phyloP scores from a whole-genome alignment of 2,113 vertebrate genomes.

The Anguilla japonica region DNA sequence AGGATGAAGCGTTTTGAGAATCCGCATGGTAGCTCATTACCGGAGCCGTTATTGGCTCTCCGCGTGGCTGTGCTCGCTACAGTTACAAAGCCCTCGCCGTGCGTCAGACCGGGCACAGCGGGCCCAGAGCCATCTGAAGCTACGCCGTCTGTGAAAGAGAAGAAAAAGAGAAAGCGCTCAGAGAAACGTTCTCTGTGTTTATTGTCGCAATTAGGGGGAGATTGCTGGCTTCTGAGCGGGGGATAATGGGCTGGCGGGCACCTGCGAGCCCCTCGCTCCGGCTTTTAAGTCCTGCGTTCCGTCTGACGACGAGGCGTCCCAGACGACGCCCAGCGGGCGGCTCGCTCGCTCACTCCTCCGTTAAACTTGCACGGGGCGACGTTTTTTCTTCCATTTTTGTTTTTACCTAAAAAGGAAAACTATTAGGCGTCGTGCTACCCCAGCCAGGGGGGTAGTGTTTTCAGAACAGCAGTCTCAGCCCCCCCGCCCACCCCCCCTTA shows the following conservation, averaged over 20 bases:
- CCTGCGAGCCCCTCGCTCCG: conserved; percentile 46
- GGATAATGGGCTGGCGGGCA: conserved; percentile 48
- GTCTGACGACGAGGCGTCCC: not conserved
- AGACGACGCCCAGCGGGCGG: not conserved
- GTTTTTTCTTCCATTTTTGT: not conserved
- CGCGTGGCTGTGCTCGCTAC: not conserved
- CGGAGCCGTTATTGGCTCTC: conserved; percentile 27
- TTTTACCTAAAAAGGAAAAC: not conserved
- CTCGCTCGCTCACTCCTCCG: too few species aligned
- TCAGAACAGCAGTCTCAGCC: not conserved
- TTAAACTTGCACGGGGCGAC: too few species aligned
- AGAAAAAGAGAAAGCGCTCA: conserved; percentile 56
- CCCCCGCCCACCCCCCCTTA: conserved; percentile 32
- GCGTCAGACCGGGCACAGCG: conserved; percentile 56
- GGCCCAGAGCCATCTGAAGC: conserved; percentile 42
- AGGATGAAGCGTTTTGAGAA: conserved; percentile 19
- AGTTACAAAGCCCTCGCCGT: conserved; percentile 32
- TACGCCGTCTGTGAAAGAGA: conserved; percentile 51
- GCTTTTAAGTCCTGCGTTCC: conserved; percentile 43
- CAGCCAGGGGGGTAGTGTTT: conserved; percentile 18
- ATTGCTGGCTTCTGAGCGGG: conserved; percentile 66
- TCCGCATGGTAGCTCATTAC: conserved; percentile 27
- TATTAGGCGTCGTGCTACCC: not conserved
- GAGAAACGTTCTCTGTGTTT: conserved; percentile 64
- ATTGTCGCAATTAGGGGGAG: conserved; percentile 67